phyloP scores from a whole-genome alignment of 2,797 vertebrate species.

The Leptodactylus fallax region DNA sequence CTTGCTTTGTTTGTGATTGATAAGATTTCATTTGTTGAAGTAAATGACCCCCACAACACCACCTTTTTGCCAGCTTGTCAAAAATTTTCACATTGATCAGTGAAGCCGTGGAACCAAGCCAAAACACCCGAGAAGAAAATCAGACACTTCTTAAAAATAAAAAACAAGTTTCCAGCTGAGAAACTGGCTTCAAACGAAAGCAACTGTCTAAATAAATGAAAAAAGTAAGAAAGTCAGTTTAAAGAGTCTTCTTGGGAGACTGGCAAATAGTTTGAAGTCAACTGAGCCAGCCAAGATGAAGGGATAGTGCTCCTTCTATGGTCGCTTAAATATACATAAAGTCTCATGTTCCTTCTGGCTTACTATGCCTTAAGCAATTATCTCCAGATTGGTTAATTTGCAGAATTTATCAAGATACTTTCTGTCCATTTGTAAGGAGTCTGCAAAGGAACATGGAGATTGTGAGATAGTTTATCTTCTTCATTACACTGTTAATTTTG shows the following conservation, averaged over 20 bases:
- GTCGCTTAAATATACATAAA: constrained; percentile 32
- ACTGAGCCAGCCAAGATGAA: constrained; percentile 45
- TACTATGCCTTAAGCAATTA: constrained; percentile 26
- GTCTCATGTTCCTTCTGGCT: constrained; percentile 54
- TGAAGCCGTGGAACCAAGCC: constrained; percentile 25
- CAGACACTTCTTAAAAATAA: constrained; percentile 59
- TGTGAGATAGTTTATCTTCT: not conserved
- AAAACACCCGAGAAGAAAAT: constrained; percentile 8
- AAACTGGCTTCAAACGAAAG: constrained; percentile 68
- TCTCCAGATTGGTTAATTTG: constrained; percentile 18
- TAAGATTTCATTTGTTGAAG: constrained; percentile 12
- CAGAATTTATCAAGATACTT: not conserved
- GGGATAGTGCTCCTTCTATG: constrained; percentile 27
- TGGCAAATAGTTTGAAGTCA: constrained; percentile 65
- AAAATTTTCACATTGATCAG: constrained; percentile 42
- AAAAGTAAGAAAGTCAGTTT: constrained; percentile 63
- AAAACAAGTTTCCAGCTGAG: constrained; percentile 65
- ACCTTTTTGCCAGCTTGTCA: constrained; percentile 12
- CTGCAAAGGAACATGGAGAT: not conserved
- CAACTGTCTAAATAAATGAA: constrained; percentile 60
- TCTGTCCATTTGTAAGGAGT: constrained; percentile 1
- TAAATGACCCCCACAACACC: not conserved
- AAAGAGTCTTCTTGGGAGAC: constrained; percentile 68
- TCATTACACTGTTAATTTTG: not conserved
- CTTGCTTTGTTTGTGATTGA: constrained; percentile 37